These are phyloP conservation scores for Tragelaphus scriptus DNA, from an alignment of 2,113 vertebrate species.

Conservation along the genomic window DNA sequence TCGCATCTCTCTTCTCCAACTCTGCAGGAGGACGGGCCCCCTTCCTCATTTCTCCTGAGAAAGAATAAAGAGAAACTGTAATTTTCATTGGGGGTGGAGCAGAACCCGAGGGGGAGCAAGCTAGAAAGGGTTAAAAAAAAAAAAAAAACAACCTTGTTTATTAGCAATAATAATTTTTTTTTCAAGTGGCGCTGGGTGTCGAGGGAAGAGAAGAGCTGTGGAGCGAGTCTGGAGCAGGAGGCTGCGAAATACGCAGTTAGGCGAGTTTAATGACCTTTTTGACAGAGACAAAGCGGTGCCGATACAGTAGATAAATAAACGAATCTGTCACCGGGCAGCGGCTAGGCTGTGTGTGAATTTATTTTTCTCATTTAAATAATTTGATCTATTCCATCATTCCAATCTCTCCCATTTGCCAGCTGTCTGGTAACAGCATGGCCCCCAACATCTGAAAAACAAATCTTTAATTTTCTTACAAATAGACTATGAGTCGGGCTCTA, in stretches of 20 bases:
- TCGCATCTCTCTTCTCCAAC: background rate
- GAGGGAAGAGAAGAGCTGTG: constrained; percentile 56
- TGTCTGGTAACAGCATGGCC: constrained; percentile 59
- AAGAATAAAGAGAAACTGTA: constrained; percentile 10
- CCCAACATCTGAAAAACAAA: constrained; percentile 67
- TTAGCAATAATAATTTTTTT: constrained; percentile 69
- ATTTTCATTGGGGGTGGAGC: background rate
- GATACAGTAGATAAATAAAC: constrained; percentile 73
- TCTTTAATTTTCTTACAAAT: constrained; percentile 72
- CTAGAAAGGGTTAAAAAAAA: constrained; percentile 55
- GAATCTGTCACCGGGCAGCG: constrained; percentile 65
- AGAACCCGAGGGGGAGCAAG: background rate
- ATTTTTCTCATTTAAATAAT: constrained; percentile 77
- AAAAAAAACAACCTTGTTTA: constrained; percentile 51
- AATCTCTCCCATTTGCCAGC: constrained; percentile 69
- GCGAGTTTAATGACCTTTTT: constrained; percentile 76
- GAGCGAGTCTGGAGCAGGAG: constrained; percentile 66
- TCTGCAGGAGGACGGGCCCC: background rate
- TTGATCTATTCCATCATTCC: constrained; percentile 67
- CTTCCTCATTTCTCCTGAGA: background rate
- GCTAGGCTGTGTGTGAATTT: constrained; percentile 70
- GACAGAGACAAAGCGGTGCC: constrained; percentile 70
- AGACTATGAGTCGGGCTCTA: background rate
- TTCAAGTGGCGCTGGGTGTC: constrained; percentile 60
- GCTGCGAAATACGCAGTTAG: constrained; percentile 65